Evolutionary conservation across 2,888 invertebrate species (phyloP), one percentile per base, ranked within the genome.

Genomic region (Papilio protenor): DNA sequence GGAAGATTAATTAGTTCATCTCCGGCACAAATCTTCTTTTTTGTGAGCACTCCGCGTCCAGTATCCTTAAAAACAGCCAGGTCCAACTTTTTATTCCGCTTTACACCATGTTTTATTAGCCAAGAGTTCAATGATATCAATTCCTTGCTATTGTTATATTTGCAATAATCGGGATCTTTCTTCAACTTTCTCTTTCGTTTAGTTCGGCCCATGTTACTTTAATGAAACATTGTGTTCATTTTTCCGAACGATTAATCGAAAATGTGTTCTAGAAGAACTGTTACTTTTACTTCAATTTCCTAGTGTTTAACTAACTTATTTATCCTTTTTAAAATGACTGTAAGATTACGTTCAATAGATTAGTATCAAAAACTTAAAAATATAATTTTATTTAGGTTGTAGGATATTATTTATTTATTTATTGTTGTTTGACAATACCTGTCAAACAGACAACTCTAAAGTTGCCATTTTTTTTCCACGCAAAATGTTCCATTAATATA

Each of bases 21-120:
- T 73, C 96, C 96, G 40, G 93, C 85, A 12, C 85, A 83, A 55
- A 97, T 93, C 64, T 88, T 89, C 82, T 89, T 93, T 84, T 95
- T 96, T 0, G 97, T 96, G 84, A 96, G 94, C 40, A 98, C 92
- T 33, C 98, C 98, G 77, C 98, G 95, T 12, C 98, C 98, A 8
- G 97, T 97, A 14, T 91, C 86, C 45, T 92, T 81, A 88, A 97
- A 98, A 77, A 94, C 84, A 11, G 95, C 94, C n/a, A 96, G 90
- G 40, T 90, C 89, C 27, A 97, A 88, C 79, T 95, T 94, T 21
- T 94, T 94, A 69, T 95, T 92, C 81, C 96, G 95, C 69, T 89
- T 89, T 95, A 97, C 96, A 73, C 95, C 95, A 80, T 95, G 90
- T 75, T 89, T 85, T 33, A 90, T 86, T 80, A 96, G 89, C 96